These are phyloP conservation scores for Otocyon megalotis DNA, from an alignment of 2,113 vertebrate species.

Conservation along the genomic window DNA sequence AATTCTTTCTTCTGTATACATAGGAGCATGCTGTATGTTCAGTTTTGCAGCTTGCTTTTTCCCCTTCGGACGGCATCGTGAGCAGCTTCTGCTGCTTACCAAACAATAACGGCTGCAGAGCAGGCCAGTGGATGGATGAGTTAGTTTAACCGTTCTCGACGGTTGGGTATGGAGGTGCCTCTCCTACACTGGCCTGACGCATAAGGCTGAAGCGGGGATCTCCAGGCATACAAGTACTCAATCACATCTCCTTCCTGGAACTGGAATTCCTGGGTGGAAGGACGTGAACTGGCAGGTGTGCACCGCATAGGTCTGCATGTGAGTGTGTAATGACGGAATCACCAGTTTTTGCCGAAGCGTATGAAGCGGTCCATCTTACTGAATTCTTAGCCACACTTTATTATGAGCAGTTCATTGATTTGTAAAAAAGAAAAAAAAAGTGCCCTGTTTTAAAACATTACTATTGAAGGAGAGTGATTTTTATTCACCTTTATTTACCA, in stretches of 20 bases:
- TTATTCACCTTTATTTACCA: slow-evolving; percentile 44
- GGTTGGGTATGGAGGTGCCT: neutral
- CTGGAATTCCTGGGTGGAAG: neutral
- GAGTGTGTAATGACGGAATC: neutral
- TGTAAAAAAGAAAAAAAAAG: neutral
- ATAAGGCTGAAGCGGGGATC: neutral
- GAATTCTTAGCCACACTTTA: neutral
- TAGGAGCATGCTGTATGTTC: neutral
- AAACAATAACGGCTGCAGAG: neutral
- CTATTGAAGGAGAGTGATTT: neutral
- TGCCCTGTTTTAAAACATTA: neutral
- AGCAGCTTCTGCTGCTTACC: neutral
- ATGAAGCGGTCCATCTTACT: neutral
- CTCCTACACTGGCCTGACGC: neutral
- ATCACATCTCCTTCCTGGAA: neutral
- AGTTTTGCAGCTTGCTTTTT: neutral
- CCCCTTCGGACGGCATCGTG: neutral
- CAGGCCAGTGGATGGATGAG: neutral
- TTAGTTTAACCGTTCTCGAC: neutral
- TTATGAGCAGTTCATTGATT: neutral
- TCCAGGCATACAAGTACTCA: neutral
- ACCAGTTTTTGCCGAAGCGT: neutral
- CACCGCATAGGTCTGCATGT: neutral
- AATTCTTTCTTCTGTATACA: neutral
- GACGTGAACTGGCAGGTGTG: neutral